phyloP scores from a whole-genome alignment of 92 coral and sea anemone species.

The Paragorgia papillata region DNA sequence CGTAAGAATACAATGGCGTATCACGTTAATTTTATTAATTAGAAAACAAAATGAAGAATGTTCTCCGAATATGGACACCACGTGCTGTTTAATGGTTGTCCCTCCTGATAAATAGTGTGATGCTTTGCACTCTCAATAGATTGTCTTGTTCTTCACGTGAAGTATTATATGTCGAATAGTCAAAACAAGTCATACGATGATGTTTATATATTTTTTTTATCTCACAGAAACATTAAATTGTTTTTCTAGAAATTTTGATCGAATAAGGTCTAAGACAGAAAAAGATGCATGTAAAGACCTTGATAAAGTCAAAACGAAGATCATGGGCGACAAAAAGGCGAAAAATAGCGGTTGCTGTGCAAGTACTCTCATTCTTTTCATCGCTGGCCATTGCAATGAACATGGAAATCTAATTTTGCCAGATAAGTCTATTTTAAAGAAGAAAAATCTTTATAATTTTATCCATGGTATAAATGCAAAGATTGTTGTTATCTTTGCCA shows the following conservation, averaged over 20 bases:
- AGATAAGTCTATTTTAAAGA: conserved; percentile 15
- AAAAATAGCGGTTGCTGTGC: conserved; percentile 4
- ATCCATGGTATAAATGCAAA: conserved; percentile 11
- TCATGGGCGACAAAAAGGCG: neutral
- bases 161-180: too few relatives aligned
- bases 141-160: too few relatives aligned
- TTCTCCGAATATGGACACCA: too few relatives aligned
- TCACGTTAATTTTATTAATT: too few relatives aligned
- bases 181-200: too few relatives aligned
- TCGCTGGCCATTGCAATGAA: conserved; percentile 35
- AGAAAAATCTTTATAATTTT: conserved; percentile 23
- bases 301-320: conserved; percentile 15
- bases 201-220: too few relatives aligned
- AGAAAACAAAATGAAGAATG: too few relatives aligned
- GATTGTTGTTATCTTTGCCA: neutral
- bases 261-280: conserved; percentile 1
- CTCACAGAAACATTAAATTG: too few relatives aligned
- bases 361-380: conserved; percentile 12
- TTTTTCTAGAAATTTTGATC: conserved; percentile 13
- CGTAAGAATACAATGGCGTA: too few relatives aligned
- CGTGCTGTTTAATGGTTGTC: too few relatives aligned
- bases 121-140: too few relatives aligned
- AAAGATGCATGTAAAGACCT: conserved; percentile 14
- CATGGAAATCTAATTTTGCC: conserved; percentile 13
- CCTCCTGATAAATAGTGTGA: too few relatives aligned